Evolutionary conservation across 2,888 invertebrate species (phyloP).

Genomic region (Entomobrya multifasciata): DNA sequence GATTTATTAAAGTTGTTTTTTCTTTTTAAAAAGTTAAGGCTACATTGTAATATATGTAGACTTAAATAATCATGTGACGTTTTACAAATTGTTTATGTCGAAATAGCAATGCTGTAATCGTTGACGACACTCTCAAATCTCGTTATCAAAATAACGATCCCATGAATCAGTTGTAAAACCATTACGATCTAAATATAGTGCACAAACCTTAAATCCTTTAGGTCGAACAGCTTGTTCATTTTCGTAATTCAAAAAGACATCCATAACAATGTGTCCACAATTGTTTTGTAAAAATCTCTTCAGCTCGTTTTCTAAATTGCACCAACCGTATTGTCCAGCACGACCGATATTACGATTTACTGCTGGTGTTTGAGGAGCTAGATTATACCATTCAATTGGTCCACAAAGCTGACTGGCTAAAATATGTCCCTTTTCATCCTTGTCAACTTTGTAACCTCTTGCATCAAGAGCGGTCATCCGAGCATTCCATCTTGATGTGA

Average conservation of each 20-base stretch:
- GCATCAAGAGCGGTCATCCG: neutral
- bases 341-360: constrained; percentile 17
- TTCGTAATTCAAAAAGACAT: constrained; percentile 82
- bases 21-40: too few species aligned
- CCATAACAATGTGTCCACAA: neutral
- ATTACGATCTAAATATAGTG: too few species aligned
- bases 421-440: constrained; percentile 80
- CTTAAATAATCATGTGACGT: too few species aligned
- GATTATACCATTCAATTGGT: constrained; percentile 25
- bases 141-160: too few species aligned
- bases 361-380: constrained; percentile 36
- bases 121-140: too few species aligned
- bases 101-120: too few species aligned
- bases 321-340: constrained; percentile 10
- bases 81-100: too few species aligned
- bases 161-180: too few species aligned
- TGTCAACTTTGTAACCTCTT: too few species aligned
- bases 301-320: neutral
- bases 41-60: too few species aligned
- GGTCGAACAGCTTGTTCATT: constrained; percentile 89
- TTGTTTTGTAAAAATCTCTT: neutral
- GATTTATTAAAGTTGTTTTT: too few species aligned
- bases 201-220: neutral
- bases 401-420: constrained; percentile 21
- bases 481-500: too few species aligned